Conservation (phyloP, 2,888 invertebrate genomes). For the Eupeodes latifasciatus region DNA sequence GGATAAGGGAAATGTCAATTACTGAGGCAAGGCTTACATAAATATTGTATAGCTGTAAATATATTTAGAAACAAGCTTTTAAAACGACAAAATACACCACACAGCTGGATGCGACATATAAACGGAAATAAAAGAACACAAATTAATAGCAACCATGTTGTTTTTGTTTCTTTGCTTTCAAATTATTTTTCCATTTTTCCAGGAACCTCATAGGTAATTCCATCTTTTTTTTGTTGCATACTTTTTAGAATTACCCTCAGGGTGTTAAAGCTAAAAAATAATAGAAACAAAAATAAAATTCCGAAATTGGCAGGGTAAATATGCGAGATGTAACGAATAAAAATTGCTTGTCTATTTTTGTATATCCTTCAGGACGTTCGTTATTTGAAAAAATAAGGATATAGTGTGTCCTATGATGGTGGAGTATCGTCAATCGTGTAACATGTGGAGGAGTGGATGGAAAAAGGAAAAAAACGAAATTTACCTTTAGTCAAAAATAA, state of each 20-base stretch:
- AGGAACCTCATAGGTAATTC: background rate
- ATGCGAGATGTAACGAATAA: constrained; percentile 41
- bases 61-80: constrained; percentile 5
- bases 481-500: constrained; percentile 46
- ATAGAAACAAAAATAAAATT: background rate
- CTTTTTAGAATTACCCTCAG: constrained; percentile 46
- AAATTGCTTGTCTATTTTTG: constrained; percentile 48
- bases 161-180: constrained; percentile 28
- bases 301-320: constrained; percentile 59
- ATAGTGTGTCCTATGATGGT: constrained; percentile 13
- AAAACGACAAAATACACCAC: constrained; percentile 41
- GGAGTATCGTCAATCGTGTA: background rate
- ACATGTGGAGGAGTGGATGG: background rate
- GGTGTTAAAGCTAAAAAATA: constrained; percentile 29
- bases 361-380: background rate
- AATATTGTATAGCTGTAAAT: background rate
- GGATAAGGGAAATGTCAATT: constrained; percentile 67
- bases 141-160: constrained; percentile 38
- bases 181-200: constrained; percentile 36
- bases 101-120: constrained; percentile 54
- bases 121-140: constrained; percentile 22
- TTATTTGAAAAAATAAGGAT: background rate
- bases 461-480: constrained; percentile 20
- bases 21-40: constrained; percentile 5
- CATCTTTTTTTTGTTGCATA: constrained; percentile 1